These are phyloP conservation scores for Pedionomus torquatus DNA, from an alignment of 2,113 vertebrate species.

Conservation along the genomic window DNA sequence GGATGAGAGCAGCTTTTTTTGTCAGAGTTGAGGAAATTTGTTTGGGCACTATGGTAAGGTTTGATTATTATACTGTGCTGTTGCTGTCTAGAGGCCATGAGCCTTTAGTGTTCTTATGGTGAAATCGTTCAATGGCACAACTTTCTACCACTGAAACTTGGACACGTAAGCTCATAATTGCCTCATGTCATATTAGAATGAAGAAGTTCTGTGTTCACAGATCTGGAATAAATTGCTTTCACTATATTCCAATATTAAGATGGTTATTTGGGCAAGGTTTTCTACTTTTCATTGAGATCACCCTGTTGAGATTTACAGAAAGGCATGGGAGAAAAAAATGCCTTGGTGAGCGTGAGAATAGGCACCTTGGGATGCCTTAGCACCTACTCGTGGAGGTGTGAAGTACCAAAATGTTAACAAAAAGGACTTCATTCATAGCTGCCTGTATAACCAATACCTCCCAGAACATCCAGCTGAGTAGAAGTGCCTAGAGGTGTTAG, in stretches of 20 bases:
- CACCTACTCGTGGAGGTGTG: neutral
- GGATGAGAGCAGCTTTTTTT: neutral
- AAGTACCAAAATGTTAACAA: neutral
- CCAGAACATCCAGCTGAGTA: neutral
- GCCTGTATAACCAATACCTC: neutral
- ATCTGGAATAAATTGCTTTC: neutral
- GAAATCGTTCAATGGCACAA: neutral
- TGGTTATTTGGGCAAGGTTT: neutral
- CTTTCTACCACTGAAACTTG: neutral
- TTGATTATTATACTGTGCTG: neutral
- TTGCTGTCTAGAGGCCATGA: neutral
- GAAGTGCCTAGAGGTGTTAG: neutral
- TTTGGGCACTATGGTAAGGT: neutral
- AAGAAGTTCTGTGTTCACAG: neutral
- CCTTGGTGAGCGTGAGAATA: neutral
- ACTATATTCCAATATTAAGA: neutral
- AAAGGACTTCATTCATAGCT: neutral
- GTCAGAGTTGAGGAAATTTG: neutral
- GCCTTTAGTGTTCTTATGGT: neutral
- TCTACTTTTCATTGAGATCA: neutral
- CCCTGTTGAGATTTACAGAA: neutral
- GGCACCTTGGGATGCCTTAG: neutral
- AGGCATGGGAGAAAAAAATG: neutral
- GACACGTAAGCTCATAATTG: neutral
- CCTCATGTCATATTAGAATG: neutral